Evolutionary conservation across 2,888 invertebrate species (phyloP), one percentile per base, ranked within the genome.

Genomic region (Lypha dubia): DNA sequence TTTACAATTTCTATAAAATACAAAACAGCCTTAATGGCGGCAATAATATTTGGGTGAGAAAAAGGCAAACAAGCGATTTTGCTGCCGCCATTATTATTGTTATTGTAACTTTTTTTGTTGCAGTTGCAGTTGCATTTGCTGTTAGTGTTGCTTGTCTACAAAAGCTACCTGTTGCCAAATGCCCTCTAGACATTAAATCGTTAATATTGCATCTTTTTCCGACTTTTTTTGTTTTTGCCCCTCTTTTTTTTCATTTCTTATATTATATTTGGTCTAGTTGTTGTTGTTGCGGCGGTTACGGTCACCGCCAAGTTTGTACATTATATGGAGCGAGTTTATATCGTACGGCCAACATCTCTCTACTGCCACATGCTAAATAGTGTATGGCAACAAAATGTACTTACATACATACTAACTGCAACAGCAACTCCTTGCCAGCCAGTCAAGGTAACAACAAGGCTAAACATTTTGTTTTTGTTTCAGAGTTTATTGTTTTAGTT

Each of bases 81-180:
- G 65, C 67, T 60, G 67, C 35, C 68, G 76, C 41, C 65, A 67
- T 49, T 79, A 1, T 32, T 44, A 46, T 60, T 75, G 22, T 49
- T n/a, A n/a, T n/a, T n/a, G n/a, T n/a, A n/a, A n/a, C n/a, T n/a
- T n/a, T n/a, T n/a, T n/a, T n/a, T 35, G 32, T 35, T 56, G 22
- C 6, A 51, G 20, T 20, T 56, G 70, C 71, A 35, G 49, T 44
- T 71, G 56, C 53, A 71, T 65, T 68, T 85, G 67, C 44, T 79
- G 79, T 68, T 85, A 60, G 35, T 79, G 79, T 79, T 82, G 35
- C 65, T 68, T 75, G 79, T 71, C 82, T 58, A 71, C 62, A 77
- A 84, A 84, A 81, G 87, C 87, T 87, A 87, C 87, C 88, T 87
- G 87, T 87, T 87, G 87, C 86, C 85, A 83, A 81, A 77, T 87